Evolutionary conservation across 2,113 vertebrate species (phyloP), one percentile per base, ranked within the genome.

Genomic region (Ardeotis arabs): DNA sequence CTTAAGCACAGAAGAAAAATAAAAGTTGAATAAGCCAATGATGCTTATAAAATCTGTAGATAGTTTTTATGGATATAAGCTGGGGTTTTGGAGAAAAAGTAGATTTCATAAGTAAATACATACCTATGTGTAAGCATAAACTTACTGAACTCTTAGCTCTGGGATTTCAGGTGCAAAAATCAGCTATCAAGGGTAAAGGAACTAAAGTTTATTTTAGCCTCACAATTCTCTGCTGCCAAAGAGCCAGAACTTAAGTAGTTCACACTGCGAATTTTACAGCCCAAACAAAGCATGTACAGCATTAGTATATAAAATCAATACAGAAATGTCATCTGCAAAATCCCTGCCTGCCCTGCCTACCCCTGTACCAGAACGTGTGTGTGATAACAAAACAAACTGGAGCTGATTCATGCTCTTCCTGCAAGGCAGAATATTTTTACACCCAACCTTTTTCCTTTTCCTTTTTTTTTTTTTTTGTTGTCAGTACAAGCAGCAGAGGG

Each of bases 131-230:
- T 35, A 59, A 83, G 39, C 14, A 78, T 8, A 70, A 50, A 70
- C n/a, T 62, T 73, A 28, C 13, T 28, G 37, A 76, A 56, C 29
- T 92, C 37, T 20, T 73, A 73, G 19, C 16, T 86, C 41, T 56
- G 83, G 33, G 80, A 82, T 74, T 92, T 72, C 80, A 80, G 39
- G 67, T 73, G 41, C 41, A 83, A 95, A 94, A 96, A 67, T 64
- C 70, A 80, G 33, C 44, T 82, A 52, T 27, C 4, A 6, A 62
- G 52, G 41, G 84, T 72, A 87, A 84, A 78, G 45, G 29, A 86
- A 80, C 28, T 50, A 37, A 73, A 80, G n/a, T 69, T n/a, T 69
- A 77, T 90, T 80, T 96, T 77, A 90, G 52, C 60, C 47, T 88
- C 35, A 59, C n/a, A 79, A 23, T 66, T 84, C 53, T 76, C 39